Conservation (phyloP, 2,113 vertebrate species). For the Gorilla gorilla region DNA sequence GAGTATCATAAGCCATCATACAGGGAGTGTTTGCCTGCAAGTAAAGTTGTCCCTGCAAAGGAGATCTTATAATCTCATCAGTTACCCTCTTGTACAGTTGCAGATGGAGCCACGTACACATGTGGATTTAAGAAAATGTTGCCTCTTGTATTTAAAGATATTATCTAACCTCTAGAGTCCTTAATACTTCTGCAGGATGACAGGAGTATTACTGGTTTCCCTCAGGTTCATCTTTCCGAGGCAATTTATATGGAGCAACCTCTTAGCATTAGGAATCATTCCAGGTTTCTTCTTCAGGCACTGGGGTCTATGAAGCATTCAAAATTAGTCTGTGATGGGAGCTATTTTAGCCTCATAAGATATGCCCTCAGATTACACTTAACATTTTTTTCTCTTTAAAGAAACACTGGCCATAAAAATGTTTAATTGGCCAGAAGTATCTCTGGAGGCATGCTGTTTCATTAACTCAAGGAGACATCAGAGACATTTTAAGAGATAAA, state of each 20-base stretch:
- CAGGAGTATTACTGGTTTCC: background rate
- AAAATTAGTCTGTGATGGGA: slow-evolving; percentile 61
- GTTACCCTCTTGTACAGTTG: background rate
- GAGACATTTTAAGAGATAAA: slow-evolving; percentile 71
- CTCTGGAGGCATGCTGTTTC: slow-evolving; percentile 71
- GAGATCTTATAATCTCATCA: background rate
- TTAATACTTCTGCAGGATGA: slow-evolving; percentile 58
- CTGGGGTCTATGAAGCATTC: slow-evolving; percentile 61
- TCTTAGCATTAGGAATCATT: slow-evolving; percentile 72
- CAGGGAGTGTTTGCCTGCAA: background rate
- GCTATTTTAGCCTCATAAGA: slow-evolving; percentile 68
- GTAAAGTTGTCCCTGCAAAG: background rate
- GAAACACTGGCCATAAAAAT: slow-evolving; percentile 73
- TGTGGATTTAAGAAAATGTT: slow-evolving; percentile 20
- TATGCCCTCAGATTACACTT: slow-evolving; percentile 63
- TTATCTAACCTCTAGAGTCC: slow-evolving; percentile 51
- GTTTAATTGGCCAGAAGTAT: slow-evolving; percentile 80
- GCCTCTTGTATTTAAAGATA: slow-evolving; percentile 60
- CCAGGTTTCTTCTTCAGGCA: slow-evolving; percentile 56
- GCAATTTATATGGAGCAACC: slow-evolving; percentile 65
- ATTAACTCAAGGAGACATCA: slow-evolving; percentile 80
- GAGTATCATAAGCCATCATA: background rate
- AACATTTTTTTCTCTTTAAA: slow-evolving; percentile 44
- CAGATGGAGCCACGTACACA: background rate
- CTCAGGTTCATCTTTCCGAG: slow-evolving; percentile 70